Evolutionary conservation across 2,113 vertebrate species (phyloP).

Genomic region (Thermophis baileyi): DNA sequence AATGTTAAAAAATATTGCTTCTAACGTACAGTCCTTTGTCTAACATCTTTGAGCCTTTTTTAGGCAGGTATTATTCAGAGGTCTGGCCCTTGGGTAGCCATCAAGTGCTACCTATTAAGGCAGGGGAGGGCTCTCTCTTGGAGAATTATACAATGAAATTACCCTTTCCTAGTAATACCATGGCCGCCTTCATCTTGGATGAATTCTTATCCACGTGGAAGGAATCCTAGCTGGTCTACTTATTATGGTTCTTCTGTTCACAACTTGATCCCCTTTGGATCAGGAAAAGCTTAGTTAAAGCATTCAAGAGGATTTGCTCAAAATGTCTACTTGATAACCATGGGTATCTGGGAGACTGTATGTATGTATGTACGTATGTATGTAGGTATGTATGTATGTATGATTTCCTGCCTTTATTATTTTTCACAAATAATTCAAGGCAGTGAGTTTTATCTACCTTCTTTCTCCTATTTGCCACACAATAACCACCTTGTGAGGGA

Average conservation of each 20-base stretch:
- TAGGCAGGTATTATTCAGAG: neutral
- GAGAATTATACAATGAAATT: neutral
- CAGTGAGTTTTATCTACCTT: no score
- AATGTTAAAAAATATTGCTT: conserved; percentile 14
- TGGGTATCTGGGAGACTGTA: neutral
- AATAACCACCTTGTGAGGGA: no score
- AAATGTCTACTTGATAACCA: neutral
- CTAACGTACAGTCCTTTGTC: conserved; percentile 1
- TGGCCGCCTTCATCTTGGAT: neutral
- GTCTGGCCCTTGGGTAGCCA: neutral
- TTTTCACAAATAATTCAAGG: no score
- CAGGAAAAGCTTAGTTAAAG: neutral
- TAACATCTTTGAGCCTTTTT: conserved; percentile 23
- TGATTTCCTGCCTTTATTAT: no score
- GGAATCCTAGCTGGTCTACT: neutral
- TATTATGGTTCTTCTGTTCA: neutral
- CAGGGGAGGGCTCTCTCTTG: neutral
- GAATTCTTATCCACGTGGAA: neutral
- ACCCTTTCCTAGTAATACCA: neutral
- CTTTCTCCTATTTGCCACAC: no score
- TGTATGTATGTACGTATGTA: no score
- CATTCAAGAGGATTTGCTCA: neutral
- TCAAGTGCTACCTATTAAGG: accelerated
- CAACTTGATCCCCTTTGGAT: neutral
- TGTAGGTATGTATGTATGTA: neutral